Percentiles rank a stretch among this genome's conserved stretches.
Conservation (phyloP, 1,140 invertebrate species). For the Ylistrum balloti region DNA sequence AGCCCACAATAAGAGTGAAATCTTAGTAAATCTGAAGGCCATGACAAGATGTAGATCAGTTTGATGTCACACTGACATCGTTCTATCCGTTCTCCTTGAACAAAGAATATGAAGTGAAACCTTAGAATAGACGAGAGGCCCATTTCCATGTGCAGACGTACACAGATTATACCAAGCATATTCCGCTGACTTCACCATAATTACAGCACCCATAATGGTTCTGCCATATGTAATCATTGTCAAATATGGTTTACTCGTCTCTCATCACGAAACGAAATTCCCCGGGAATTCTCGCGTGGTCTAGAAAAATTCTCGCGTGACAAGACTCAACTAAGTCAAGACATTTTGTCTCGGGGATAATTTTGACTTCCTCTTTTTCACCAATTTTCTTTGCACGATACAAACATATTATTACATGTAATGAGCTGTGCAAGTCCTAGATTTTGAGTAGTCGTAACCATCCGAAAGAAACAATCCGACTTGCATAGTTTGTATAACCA, state of each 20-base stretch:
- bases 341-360: constrained; percentile 12
- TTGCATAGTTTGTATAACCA: too few species aligned
- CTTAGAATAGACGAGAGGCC: not conserved
- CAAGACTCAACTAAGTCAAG: not conserved
- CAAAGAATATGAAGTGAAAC: not conserved
- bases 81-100: not conserved
- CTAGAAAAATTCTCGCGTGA: not conserved
- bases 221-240: not conserved
- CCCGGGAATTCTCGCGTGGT: not conserved
- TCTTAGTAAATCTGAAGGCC: too few species aligned
- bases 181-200: constrained; percentile 16
- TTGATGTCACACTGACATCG: not conserved
- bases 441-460: too few species aligned
- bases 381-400: constrained; percentile 4
- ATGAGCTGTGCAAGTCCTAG: too few species aligned
- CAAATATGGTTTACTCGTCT: not conserved
- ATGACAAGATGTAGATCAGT: too few species aligned
- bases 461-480: too few species aligned
- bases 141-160: not conserved
- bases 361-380: constrained; percentile 1
- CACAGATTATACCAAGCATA: not conserved
- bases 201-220: not conserved
- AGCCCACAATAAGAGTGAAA: too few species aligned
- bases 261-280: not conserved
- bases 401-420: not conserved